Evolutionary conservation across 2,797 vertebrate species (phyloP).

Genomic region (Hippoglossus hippoglossus): DNA sequence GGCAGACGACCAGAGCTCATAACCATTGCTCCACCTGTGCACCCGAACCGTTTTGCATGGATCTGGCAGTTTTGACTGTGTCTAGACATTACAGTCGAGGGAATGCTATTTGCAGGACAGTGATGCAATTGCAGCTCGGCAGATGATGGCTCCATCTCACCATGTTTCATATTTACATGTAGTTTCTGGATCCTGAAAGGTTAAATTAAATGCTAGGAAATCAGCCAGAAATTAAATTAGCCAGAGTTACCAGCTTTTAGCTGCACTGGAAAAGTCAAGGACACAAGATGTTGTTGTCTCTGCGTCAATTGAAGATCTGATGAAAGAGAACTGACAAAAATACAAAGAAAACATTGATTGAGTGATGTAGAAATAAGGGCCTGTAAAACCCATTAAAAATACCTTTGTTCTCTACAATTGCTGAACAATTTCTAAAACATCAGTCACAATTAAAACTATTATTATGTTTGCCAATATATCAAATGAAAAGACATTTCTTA

Average conservation of each 20-base stretch:
- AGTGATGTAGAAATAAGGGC: neutral
- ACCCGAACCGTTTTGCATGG: conserved; percentile 1
- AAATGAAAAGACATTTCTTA: too few species aligned
- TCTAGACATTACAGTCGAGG: conserved; percentile 3
- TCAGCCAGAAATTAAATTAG: conserved; percentile 8
- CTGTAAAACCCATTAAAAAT: neutral
- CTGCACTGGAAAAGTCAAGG: neutral
- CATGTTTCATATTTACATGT: conserved; percentile 31
- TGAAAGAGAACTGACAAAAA: neutral
- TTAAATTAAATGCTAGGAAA: conserved; percentile 30
- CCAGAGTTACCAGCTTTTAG: neutral
- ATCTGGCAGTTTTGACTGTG: conserved; percentile 25
- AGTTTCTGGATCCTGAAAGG: conserved; percentile 5
- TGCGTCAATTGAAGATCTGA: neutral
- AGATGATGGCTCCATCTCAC: conserved; percentile 24
- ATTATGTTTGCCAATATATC: too few species aligned
- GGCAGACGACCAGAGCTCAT: conserved; percentile 28
- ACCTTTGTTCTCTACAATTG: neutral
- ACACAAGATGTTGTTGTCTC: neutral
- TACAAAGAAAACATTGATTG: neutral
- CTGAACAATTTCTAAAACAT: too few species aligned
- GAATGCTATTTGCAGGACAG: conserved; percentile 4
- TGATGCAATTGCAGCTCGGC: conserved; percentile 19
- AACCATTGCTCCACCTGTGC: conserved; percentile 34
- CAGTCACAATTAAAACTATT: too few species aligned